A percentile compares a stretch with the other conserved stretches of the same genome.
Conservation (phyloP, 2,797 vertebrate species). For the Macroramphosus scolopax region DNA sequence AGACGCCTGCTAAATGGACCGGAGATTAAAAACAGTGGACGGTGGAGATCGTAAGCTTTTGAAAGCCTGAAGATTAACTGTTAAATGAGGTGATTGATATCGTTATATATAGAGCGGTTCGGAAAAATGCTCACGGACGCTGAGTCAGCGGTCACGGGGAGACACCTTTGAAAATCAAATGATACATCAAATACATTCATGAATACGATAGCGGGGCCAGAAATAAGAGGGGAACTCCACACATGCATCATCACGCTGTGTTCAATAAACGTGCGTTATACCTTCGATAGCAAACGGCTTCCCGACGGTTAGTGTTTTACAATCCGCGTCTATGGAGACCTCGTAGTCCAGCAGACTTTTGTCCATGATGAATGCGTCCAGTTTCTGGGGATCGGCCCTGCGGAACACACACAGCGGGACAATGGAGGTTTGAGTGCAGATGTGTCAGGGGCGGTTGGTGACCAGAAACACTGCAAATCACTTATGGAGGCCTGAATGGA, state of each 20-base stretch:
- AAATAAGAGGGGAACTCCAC: too few species aligned
- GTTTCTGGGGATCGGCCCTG: slow-evolving; percentile 93
- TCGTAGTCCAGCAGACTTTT: slow-evolving; percentile 98
- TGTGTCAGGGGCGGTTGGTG: too few species aligned
- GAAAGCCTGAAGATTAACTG: slow-evolving; percentile 55
- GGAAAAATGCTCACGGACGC: slow-evolving; percentile 15
- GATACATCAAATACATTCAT: background rate
- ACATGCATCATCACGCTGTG: too few species aligned
- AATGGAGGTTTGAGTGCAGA: background rate
- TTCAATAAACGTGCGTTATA: slow-evolving; percentile 50
- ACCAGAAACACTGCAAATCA: too few species aligned
- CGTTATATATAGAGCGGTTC: slow-evolving; percentile 31
- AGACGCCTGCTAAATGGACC: slow-evolving; percentile 60
- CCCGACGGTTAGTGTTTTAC: slow-evolving; percentile 94
- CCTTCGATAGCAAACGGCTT: slow-evolving; percentile 99
- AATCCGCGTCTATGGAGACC: slow-evolving; percentile 97
- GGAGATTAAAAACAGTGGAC: slow-evolving; percentile 54
- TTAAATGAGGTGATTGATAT: slow-evolving; percentile 38
- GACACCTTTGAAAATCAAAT: background rate
- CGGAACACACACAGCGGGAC: slow-evolving; percentile 39
- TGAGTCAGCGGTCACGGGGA: slow-evolving; percentile 15
- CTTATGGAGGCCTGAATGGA: too few species aligned
- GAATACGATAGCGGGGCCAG: too few species aligned
- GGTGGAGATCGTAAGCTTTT: slow-evolving; percentile 46
- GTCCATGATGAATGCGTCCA: slow-evolving; percentile 99